phyloP scores from a whole-genome alignment of 64 coral and sea anemone genomes.

The Montipora capricornis region DNA sequence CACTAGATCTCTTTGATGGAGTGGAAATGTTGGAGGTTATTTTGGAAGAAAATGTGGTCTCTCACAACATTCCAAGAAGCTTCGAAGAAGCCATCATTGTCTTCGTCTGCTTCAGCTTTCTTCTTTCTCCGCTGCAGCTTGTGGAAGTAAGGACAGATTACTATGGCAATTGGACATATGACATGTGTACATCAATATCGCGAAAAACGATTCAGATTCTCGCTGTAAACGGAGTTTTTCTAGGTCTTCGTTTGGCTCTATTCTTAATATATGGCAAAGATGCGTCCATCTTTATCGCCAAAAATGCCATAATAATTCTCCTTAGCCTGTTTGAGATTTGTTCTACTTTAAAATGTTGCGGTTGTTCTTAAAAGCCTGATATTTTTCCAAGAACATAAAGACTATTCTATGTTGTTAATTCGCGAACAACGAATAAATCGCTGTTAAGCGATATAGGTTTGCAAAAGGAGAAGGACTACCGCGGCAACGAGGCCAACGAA shows the following conservation, averaged over 20 bases:
- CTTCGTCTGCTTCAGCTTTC: conserved; percentile 58
- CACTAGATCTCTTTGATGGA: conserved; percentile 64
- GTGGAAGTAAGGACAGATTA: conserved; percentile 9
- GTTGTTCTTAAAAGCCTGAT: neutral
- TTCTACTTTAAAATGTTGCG: neutral
- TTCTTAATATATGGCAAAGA: conserved; percentile 25
- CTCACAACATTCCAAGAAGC: neutral
- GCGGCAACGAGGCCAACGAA: no score
- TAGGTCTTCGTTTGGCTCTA: conserved; percentile 46
- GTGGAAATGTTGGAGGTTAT: conserved; percentile 63
- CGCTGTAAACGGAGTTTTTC: conserved; percentile 52
- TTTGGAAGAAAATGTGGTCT: conserved; percentile 23
- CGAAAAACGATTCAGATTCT: conserved; percentile 51
- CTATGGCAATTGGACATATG: neutral
- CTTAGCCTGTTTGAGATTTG: conserved; percentile 41
- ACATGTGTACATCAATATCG: neutral
- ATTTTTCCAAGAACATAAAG: no score
- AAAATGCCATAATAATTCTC: no score
- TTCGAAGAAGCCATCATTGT: conserved; percentile 38
- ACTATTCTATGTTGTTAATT: no score
- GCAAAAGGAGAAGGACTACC: no score
- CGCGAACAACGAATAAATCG: no score
- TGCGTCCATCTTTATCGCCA: neutral
- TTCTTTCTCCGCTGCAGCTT: neutral
- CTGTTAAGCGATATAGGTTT: no score